Base-by-base conservation (phyloP, 2,797 vertebrate species). In the Phataginus tricuspis region DNA sequence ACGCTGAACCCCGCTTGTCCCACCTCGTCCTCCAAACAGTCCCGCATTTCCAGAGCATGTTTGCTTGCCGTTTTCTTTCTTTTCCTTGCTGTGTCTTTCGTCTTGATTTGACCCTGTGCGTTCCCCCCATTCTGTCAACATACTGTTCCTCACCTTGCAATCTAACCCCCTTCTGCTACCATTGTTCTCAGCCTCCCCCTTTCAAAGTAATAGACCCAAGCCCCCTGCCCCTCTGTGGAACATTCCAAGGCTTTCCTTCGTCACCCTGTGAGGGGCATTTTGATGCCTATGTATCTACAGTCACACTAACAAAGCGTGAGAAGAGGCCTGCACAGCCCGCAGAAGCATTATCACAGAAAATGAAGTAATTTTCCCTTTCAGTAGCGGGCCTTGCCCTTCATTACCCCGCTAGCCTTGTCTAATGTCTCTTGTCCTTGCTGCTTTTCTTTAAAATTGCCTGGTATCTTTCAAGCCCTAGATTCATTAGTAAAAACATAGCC, bases 171-270 rank as follows among this genome's bases (percentile, higher is more conserved):
- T 99, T 99, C 99, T 99, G 99, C 99, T 99, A 98, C 99, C 99
- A 99, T 99, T 99, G 99, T 99, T 99, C 98, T 98, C 98, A 98
- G 98, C 99, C 98, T 98, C 99, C 99, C 99, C 99, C 98, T 99
- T 99, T 98, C 98, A 98, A 99, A 98, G 98, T 98, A 98, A 98
- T 98, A 97, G 98, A 98, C 98, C 98, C 98, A 95, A 96, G 90
- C 98, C 98, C 97, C 94, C 95, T 93, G 71, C 66, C 96, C 97
- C 97, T 96, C 82, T 94, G 98, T 98, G 98, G 98, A 99, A 99
- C 98, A 72, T 99, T 99, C 99, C 99, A 99, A 99, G 99, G 99
- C 99, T 99, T 99, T 99, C 99, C 99, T 99, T 99, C 98, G 98
- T 93, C 95, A 97, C 95, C 97, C 96, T 84, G 97, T 98, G 98